Conservation (phyloP, 2,888 invertebrate species). For the Dryobotodes eremita region DNA sequence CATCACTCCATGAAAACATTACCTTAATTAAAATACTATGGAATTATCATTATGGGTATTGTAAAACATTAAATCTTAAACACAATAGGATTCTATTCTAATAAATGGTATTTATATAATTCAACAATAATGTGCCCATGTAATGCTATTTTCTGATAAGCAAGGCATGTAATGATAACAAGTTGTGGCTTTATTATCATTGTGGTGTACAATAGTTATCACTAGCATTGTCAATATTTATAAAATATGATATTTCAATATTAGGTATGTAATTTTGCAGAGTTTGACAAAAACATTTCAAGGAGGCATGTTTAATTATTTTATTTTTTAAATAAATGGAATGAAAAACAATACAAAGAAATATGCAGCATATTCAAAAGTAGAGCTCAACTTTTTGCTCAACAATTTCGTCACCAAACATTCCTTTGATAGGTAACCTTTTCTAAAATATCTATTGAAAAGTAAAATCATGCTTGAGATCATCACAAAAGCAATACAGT, state of each 20-base stretch:
- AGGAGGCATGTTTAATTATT: background rate
- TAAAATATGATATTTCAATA: background rate
- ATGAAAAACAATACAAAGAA: background rate
- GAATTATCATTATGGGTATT: background rate
- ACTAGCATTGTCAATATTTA: constrained; percentile 9
- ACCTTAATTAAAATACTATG: background rate
- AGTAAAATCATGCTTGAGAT: background rate
- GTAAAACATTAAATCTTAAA: background rate
- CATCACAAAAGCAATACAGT: background rate
- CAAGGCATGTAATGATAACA: constrained; percentile 38
- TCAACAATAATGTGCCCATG: background rate
- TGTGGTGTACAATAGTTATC: constrained; percentile 7
- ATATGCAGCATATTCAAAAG: background rate
- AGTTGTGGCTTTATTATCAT: constrained; percentile 20
- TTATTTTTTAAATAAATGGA: background rate
- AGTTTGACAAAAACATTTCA: background rate
- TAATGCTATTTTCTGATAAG: constrained; percentile 39
- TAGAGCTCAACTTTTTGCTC: background rate
- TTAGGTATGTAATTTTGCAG: background rate
- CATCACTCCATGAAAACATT: background rate
- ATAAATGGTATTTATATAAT: background rate
- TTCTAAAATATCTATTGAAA: background rate
- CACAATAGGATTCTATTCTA: background rate
- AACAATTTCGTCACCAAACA: background rate
- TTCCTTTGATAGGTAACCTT: background rate